These are phyloP conservation scores for Pimephales promelas DNA, from an alignment of 2,113 vertebrate species.

Conservation along the genomic window DNA sequence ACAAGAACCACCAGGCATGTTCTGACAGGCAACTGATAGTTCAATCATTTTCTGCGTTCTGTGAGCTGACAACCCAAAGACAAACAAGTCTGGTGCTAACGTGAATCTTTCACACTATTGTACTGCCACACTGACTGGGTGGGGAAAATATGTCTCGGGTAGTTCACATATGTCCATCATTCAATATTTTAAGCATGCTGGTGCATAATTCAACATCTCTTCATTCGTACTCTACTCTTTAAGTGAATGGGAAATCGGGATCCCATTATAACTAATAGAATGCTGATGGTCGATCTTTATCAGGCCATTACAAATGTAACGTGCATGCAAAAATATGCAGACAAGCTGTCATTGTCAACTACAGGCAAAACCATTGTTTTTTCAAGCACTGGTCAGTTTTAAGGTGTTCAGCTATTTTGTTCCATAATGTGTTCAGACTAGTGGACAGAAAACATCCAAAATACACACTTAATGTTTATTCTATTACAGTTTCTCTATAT, in stretches of 20 bases:
- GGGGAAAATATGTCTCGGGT: conserved; percentile 28
- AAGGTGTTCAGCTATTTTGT: background rate
- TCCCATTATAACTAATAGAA: background rate
- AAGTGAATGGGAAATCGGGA: background rate
- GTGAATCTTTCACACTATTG: conserved; percentile 36
- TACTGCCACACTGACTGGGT: conserved; percentile 24
- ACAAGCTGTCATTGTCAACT: background rate
- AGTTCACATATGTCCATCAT: conserved; percentile 27
- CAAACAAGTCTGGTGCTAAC: conserved; percentile 55
- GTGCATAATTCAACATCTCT: conserved; percentile 35
- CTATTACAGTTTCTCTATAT: background rate
- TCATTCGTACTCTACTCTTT: background rate
- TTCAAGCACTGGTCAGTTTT: conserved; percentile 2
- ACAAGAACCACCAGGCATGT: conserved; percentile 49
- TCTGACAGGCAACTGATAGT: conserved; percentile 49
- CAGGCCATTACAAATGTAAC: background rate
- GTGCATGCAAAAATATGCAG: background rate
- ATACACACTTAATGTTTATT: background rate
- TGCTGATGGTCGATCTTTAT: background rate
- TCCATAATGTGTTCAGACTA: background rate
- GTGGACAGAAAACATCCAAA: background rate
- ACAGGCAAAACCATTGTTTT: conserved; percentile 7
- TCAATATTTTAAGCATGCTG: conserved; percentile 28
- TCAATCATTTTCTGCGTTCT: conserved; percentile 56
- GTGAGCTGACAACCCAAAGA: conserved; percentile 48